phyloP scores from a whole-genome alignment of 2,888 invertebrate genomes.

The Apomyelois bistriatella region DNA sequence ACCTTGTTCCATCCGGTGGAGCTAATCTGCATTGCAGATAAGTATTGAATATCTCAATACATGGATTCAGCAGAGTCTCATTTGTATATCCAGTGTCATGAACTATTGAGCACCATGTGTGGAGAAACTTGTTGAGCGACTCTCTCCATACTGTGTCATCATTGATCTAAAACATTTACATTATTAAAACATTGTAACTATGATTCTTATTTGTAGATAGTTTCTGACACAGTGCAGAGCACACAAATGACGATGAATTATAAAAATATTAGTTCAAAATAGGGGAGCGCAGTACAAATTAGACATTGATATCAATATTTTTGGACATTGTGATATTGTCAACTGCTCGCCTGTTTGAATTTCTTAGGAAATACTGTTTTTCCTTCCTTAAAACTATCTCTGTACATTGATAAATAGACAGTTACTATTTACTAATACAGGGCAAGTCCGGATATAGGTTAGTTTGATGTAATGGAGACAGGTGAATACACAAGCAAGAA shows the following conservation, averaged over 20 bases:
- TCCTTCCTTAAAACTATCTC: too few species aligned
- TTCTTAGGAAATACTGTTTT: too few species aligned
- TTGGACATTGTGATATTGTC: too few species aligned
- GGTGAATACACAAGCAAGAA: too few species aligned
- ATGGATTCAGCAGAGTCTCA: constrained; percentile 60
- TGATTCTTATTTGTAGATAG: neutral
- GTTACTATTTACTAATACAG: too few species aligned
- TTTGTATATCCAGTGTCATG: constrained; percentile 60
- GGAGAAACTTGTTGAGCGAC: constrained; percentile 69
- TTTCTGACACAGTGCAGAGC: neutral
- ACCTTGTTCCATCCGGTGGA: constrained; percentile 87
- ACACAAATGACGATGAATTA: too few species aligned
- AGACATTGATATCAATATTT: too few species aligned
- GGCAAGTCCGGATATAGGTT: too few species aligned
- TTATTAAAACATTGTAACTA: neutral
- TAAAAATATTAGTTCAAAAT: too few species aligned
- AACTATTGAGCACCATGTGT: constrained; percentile 69
- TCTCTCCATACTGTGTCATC: constrained; percentile 72
- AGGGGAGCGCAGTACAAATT: too few species aligned
- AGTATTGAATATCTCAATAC: constrained; percentile 85
- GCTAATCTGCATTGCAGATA: constrained; percentile 90
- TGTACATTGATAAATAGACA: too few species aligned
- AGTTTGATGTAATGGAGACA: neutral
- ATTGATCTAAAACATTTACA: constrained; percentile 42
- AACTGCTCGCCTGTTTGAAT: too few species aligned